Evolutionary conservation across 2,888 invertebrate genomes (phyloP).

Genomic region (Catotricha subobsoleta): DNA sequence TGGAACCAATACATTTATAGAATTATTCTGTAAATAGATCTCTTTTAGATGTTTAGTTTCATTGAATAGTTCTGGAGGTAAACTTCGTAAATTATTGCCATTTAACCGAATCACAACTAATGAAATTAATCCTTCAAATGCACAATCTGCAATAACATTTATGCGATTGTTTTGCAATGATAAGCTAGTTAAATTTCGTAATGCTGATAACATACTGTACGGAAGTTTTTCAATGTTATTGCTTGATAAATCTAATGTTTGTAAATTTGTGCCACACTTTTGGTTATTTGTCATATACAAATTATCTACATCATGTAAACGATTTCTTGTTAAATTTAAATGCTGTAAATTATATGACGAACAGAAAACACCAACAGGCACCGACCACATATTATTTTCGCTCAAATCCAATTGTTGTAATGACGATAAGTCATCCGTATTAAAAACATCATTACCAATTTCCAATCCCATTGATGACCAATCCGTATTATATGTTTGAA

Average conservation of each 20-base stretch:
- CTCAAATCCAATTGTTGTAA: constrained; percentile 71
- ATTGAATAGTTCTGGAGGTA: constrained; percentile 71
- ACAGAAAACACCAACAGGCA: constrained; percentile 72
- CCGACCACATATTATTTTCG: constrained; percentile 75
- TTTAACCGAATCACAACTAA: constrained; percentile 74
- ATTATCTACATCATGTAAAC: constrained; percentile 72
- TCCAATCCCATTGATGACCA: constrained; percentile 76
- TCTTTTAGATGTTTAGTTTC: constrained; percentile 69
- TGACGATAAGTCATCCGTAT: constrained; percentile 40
- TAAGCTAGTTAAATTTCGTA: constrained; percentile 58
- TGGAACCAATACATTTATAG: constrained; percentile 68
- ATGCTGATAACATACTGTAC: constrained; percentile 59
- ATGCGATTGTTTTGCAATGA: constrained; percentile 77
- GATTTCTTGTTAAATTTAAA: constrained; percentile 71
- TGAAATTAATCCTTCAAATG: constrained; percentile 60
- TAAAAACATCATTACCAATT: constrained; percentile 61
- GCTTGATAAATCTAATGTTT: constrained; percentile 61
- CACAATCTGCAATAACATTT: constrained; percentile 68
- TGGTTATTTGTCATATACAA: constrained; percentile 59
- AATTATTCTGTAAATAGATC: constrained; percentile 79
- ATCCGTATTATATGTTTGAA: constrained; percentile 67
- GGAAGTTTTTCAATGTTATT: constrained; percentile 74
- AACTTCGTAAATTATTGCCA: constrained; percentile 70
- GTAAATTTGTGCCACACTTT: constrained; percentile 44
- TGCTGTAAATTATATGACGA: constrained; percentile 60